Conservation (phyloP, 2,888 invertebrate species). For the Buathra laborator region DNA sequence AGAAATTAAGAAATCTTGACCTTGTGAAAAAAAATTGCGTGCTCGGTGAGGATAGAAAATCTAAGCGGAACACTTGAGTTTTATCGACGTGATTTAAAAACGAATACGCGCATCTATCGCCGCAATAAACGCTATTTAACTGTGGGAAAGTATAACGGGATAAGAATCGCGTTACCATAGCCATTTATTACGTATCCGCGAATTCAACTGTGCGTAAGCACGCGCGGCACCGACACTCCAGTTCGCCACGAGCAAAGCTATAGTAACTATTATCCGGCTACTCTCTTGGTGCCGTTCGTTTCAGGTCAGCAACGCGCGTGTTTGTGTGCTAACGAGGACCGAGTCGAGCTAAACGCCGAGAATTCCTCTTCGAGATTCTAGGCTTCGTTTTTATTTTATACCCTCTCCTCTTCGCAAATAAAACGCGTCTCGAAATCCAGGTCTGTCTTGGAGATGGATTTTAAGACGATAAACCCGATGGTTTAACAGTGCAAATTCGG, state of each 20-base stretch:
- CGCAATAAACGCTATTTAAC: background rate
- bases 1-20: background rate
- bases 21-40: background rate
- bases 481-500: no score
- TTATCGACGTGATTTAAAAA: background rate
- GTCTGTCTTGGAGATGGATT: no score
- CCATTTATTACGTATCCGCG: conserved; percentile 62
- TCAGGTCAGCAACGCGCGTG: conserved; percentile 55
- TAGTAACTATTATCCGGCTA: conserved; percentile 22
- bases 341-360: conserved; percentile 18
- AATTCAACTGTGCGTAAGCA: conserved; percentile 64
- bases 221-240: conserved; percentile 17
- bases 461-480: no score
- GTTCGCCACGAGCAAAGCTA: conserved; percentile 20
- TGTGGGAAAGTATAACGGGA: conserved; percentile 63
- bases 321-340: conserved; percentile 19
- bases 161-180: conserved; percentile 45
- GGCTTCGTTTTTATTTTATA: background rate
- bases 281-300: conserved; percentile 31
- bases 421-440: no score
- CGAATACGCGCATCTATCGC: background rate
- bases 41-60: conserved; percentile 3
- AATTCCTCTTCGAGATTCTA: background rate
- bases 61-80: background rate
- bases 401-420: no score